phyloP scores from a whole-genome alignment of 2,113 vertebrate species.

The Centropus unirufus region DNA sequence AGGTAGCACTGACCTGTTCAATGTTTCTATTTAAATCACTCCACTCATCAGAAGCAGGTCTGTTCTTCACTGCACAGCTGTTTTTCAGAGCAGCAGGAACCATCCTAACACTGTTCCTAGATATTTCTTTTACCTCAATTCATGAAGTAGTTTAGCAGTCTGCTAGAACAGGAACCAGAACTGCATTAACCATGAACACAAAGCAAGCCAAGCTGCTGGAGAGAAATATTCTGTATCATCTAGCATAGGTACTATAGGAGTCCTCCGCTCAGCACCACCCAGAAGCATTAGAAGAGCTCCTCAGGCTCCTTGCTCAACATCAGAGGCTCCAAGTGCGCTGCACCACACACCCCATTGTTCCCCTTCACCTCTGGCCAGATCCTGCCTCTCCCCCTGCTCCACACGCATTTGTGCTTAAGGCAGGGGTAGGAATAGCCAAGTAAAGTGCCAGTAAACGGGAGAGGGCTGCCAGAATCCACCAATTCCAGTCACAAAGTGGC shows the following conservation, averaged over 20 bases:
- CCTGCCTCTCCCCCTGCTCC: background rate
- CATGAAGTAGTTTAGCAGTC: background rate
- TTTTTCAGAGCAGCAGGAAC: background rate
- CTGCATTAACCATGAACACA: background rate
- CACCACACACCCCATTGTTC: fast-evolving
- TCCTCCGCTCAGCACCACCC: background rate
- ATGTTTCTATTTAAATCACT: background rate
- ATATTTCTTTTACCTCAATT: background rate
- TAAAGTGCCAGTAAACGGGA: background rate
- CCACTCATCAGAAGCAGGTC: background rate
- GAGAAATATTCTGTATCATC: background rate
- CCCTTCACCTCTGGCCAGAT: fast-evolving
- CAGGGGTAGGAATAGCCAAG: background rate
- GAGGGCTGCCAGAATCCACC: background rate
- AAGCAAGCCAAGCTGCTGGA: background rate
- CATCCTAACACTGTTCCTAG: background rate
- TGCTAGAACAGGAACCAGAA: background rate
- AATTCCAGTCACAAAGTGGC: background rate
- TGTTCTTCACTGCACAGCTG: background rate
- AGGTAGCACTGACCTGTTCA: background rate
- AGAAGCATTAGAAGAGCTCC: background rate
- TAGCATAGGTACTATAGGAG: background rate
- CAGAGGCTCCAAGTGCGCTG: fast-evolving
- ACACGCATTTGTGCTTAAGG: fast-evolving
- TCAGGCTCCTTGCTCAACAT: background rate